Base-by-base conservation (phyloP, 2,888 invertebrate species). In the Uloborus plumipes region DNA sequence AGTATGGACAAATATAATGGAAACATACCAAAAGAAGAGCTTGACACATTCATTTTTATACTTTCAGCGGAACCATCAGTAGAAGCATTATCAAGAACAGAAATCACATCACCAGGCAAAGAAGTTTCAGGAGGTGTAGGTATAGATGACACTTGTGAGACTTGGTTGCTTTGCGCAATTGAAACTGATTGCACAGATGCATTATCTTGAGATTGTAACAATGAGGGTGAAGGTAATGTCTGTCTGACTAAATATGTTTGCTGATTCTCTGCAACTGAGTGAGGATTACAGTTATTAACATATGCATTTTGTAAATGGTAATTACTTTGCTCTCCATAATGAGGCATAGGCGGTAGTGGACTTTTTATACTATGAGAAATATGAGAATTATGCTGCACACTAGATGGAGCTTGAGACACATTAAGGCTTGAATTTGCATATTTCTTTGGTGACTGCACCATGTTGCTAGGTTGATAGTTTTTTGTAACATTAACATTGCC, bases 71-170 rank as follows among this genome's bases (percentile, higher is more conserved):
- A 62, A 16, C n/a, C 72, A 69, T 77, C 73, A 26, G 65, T 7
- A 22, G 72, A 70, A 20, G 55, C 15, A 72, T 58, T 70, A 18
- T 82, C 82, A 47, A 62, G 7, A 49, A 53, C 53, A 22, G 76
- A 58, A 16, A 69, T 59, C 18, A 26, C 59, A 69, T 77, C 83
- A 61, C 66, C 51, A 22, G 76, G 64, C 26, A 77, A 50, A 49
- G 83, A 77, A 20, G 83, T 77, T 73, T 83, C 83, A 71, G 83
- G 83, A 20, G 83, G 83, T 39, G 83, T 83, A 31, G 83, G 83
- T 51, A 83, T 83, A n/a, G 83, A 83, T 55, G 83, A 83, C 20
- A 83, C 67, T 50, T 81, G 81, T 15, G 69, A 69, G 39, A 79
- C 79, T 26, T 81, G 74, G 65, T 70, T 81, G 59, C 65, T 18